Percentiles rank a stretch among this genome's conserved stretches.
These are phyloP conservation scores for Puma concolor DNA, from an alignment of 2,113 vertebrate species.

Conservation along the genomic window DNA sequence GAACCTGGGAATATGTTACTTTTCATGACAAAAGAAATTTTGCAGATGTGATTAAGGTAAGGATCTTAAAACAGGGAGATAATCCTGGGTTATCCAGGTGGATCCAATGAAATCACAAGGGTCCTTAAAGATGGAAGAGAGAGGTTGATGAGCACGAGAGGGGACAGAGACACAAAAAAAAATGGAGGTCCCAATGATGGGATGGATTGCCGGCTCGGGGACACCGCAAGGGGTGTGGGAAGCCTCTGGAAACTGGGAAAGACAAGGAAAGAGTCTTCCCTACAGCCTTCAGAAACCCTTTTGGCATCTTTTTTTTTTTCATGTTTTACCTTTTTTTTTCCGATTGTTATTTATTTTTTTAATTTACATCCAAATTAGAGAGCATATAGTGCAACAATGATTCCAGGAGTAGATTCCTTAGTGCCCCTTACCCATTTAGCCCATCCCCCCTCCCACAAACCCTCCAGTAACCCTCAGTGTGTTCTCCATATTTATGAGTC, in stretches of 20 bases:
- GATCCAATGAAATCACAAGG: not conserved
- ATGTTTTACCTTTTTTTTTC: too few relatives aligned
- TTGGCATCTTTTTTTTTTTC: not conserved
- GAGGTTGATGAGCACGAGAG: not conserved
- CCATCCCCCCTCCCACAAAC: too few relatives aligned
- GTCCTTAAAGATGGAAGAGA: not conserved
- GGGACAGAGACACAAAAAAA: not conserved
- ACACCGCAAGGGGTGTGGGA: accelerated
- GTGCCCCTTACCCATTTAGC: accelerated
- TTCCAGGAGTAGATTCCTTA: too few relatives aligned
- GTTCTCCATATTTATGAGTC: too few relatives aligned
- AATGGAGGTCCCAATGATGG: not conserved
- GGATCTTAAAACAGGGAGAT: not conserved
- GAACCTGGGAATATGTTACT: not conserved
- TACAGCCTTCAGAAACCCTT: not conserved
- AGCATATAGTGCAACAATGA: too few relatives aligned
- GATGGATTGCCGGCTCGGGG: not conserved
- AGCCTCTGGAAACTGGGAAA: not conserved
- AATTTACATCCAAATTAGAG: too few relatives aligned
- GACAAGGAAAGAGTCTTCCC: not conserved
- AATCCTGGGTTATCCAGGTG: not conserved
- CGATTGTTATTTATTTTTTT: too few relatives aligned
- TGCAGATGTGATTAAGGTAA: not conserved
- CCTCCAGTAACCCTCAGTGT: too few relatives aligned
- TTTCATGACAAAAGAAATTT: not conserved